phyloP scores from a whole-genome alignment of 2,113 vertebrate species.

The Tyrannus savana region DNA sequence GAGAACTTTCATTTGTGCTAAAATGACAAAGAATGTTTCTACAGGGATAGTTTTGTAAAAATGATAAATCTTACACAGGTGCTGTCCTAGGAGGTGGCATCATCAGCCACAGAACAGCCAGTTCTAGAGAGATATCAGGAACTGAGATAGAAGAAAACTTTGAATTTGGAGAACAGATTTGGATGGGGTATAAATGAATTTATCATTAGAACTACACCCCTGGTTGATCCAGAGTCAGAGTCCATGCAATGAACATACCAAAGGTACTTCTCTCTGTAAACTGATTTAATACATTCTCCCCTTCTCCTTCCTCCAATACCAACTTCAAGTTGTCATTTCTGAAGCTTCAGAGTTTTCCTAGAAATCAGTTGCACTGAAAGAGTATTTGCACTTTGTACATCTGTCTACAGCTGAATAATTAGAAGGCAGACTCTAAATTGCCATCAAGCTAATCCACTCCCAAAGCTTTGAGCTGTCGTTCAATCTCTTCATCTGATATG shows the following conservation, averaged over 20 bases:
- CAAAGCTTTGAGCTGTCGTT: slow-evolving; percentile 93
- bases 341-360: slow-evolving; percentile 42
- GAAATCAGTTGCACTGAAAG: slow-evolving; percentile 59
- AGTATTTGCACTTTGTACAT: slow-evolving; percentile 33
- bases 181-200: not conserved
- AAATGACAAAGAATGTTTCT: not conserved
- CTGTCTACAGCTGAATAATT: not conserved
- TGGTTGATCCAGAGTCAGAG: not conserved
- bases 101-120: not conserved
- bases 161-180: not conserved
- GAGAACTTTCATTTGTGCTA: not conserved
- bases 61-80: not conserved
- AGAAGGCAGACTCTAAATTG: not conserved
- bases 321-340: slow-evolving; percentile 38
- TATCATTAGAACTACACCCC: not conserved
- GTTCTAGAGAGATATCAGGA: not conserved
- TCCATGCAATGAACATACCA: not conserved
- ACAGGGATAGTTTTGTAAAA: not conserved
- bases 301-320: slow-evolving; percentile 45
- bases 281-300: not conserved
- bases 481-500: slow-evolving; percentile 96
- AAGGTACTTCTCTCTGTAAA: not conserved
- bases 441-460: slow-evolving; percentile 86
- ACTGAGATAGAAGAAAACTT: not conserved
- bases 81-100: not conserved